A percentile compares a stretch with the other conserved stretches of the same genome.
Evolutionary conservation across 2,888 invertebrate species (phyloP).

Genomic region (Marronus borbonicus): DNA sequence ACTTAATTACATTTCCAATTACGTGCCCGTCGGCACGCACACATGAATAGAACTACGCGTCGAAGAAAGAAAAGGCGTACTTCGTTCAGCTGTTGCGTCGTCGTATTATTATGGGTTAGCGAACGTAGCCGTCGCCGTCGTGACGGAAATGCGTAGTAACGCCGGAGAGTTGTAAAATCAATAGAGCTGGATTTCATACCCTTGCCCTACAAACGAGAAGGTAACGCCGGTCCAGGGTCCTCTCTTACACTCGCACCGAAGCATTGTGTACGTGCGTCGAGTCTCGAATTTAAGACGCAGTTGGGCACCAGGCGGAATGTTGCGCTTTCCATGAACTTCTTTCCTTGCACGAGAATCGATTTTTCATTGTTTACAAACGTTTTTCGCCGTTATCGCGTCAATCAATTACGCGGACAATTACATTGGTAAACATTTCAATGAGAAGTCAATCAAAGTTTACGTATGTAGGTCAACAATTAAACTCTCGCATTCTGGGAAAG

Average conservation of each 20-base stretch:
- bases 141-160: conserved; percentile 42
- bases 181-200: conserved; percentile 46
- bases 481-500: not conserved
- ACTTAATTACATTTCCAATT: not conserved
- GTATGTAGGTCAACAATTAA: conserved; percentile 1
- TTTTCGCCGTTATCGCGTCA: not conserved
- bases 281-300: conserved; percentile 2
- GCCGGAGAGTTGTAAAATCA: conserved; percentile 35
- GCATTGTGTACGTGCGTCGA: not conserved
- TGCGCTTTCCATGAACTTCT: not conserved
- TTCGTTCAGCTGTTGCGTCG: conserved; percentile 29
- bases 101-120: not conserved
- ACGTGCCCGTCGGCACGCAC: not conserved
- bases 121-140: not conserved
- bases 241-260: not conserved
- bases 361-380: conserved; percentile 7
- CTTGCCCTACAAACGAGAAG: conserved; percentile 44
- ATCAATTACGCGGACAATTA: not conserved
- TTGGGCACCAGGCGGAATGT: not conserved
- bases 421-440: not conserved
- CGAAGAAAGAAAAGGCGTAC: conserved; percentile 23
- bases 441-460: not conserved
- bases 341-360: not conserved
- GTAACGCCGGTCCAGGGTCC: conserved; percentile 42
- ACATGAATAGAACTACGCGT: not conserved